phyloP scores from a whole-genome alignment of 2,113 vertebrate genomes.

The Misgurnus anguillicaudatus region DNA sequence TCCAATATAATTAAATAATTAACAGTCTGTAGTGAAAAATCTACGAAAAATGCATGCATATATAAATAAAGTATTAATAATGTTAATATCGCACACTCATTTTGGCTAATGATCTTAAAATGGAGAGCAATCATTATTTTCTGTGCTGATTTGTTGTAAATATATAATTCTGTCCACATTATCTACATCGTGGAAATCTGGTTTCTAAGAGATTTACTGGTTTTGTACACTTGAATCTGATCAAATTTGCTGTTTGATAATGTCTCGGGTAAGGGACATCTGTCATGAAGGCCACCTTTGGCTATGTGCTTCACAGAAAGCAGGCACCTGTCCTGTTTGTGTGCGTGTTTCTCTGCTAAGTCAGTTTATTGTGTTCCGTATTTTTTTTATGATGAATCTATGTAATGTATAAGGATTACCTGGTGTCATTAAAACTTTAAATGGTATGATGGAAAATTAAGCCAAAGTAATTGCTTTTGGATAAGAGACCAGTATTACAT shows the following conservation, averaged over 20 bases:
- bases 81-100: no score
- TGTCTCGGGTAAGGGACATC: no score
- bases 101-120: no score
- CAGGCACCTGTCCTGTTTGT: background rate
- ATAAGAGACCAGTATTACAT: slow-evolving; percentile 43
- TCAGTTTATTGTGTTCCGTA: slow-evolving; percentile 21
- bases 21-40: no score
- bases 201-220: no score
- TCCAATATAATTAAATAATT: no score
- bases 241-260: no score
- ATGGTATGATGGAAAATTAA: slow-evolving; percentile 39
- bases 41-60: no score
- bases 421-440: slow-evolving; percentile 36
- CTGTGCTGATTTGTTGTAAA: no score
- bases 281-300: background rate
- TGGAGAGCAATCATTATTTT: no score
- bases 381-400: slow-evolving; percentile 36
- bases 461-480: slow-evolving; percentile 34
- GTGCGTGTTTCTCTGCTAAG: background rate
- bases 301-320: background rate
- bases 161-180: background rate
- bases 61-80: no score
- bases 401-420: slow-evolving; percentile 46
- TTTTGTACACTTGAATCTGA: no score
- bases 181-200: background rate